These are phyloP conservation scores for Microplitis mediator DNA, from an alignment of 1,140 invertebrate species.

Conservation along the genomic window DNA sequence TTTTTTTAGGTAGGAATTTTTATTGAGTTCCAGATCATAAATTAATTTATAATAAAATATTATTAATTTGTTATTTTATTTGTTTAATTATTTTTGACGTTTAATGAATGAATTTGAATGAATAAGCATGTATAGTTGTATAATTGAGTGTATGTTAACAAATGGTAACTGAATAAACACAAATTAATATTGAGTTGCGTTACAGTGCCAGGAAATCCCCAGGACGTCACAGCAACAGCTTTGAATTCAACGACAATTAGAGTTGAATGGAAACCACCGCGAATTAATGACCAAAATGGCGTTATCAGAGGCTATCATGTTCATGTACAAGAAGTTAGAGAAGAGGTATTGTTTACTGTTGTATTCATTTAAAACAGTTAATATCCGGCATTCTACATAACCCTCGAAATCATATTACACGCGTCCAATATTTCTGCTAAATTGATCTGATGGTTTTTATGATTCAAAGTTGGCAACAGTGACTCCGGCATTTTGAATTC, in stretches of 20 bases:
- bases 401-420: too few relatives aligned
- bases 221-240: slow-evolving; percentile 82
- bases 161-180: slow-evolving; percentile 38
- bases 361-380: too few relatives aligned
- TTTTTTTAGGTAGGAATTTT: background rate
- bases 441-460: too few relatives aligned
- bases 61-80: slow-evolving; percentile 23
- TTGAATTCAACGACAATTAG: slow-evolving; percentile 93
- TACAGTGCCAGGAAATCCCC: slow-evolving; percentile 95
- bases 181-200: slow-evolving; percentile 52
- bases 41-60: background rate
- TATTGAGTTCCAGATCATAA: too few relatives aligned
- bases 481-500: too few relatives aligned
- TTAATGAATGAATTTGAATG: slow-evolving; percentile 36
- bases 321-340: slow-evolving; percentile 88
- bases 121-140: slow-evolving; percentile 7
- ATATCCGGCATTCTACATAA: too few relatives aligned
- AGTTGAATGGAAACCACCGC: slow-evolving; percentile 90
- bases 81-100: slow-evolving; percentile 2
- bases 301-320: slow-evolving; percentile 96
- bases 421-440: too few relatives aligned
- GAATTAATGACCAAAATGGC: slow-evolving; percentile 90
- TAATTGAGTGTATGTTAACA: slow-evolving; percentile 37
- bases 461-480: too few relatives aligned
- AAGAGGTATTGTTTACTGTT: slow-evolving; percentile 68